These are phyloP conservation scores for Tragelaphus imberbis DNA, from an alignment of 2,113 vertebrate genomes.

Conservation along the genomic window DNA sequence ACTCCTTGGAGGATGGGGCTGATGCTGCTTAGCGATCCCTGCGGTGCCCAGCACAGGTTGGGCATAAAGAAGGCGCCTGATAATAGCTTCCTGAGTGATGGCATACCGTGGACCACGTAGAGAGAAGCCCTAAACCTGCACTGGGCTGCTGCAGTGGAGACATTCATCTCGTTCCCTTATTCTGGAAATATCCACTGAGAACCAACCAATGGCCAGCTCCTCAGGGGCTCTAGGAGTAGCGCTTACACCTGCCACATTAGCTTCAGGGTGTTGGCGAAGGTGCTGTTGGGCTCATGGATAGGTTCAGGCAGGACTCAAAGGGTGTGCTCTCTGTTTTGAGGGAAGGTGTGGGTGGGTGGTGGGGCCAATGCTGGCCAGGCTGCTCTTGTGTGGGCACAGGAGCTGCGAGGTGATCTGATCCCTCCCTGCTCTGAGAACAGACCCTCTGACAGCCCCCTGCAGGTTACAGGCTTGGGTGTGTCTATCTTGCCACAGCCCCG, in stretches of 20 bases:
- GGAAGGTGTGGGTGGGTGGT: neutral
- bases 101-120: neutral
- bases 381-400: neutral
- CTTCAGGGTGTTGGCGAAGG: neutral
- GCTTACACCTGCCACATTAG: rapidly evolving
- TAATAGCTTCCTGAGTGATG: neutral
- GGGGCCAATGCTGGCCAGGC: rapidly evolving
- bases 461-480: too few species aligned
- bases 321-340: neutral
- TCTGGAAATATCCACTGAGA: neutral
- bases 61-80: neutral
- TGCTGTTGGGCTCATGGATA: rapidly evolving
- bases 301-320: neutral
- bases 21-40: neutral
- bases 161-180: neutral
- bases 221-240: too few species aligned
- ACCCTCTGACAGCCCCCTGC: neutral
- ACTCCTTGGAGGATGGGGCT: neutral
- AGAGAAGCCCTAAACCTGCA: neutral
- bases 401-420: too few species aligned
- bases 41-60: neutral
- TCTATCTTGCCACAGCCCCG: neutral
- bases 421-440: rapidly evolving
- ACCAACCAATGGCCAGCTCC: too few species aligned
- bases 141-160: neutral